A percentile compares a stretch with the other conserved stretches of the same genome.
phyloP scores from a whole-genome alignment of 2,113 vertebrate species.

The Amazona guildingii region DNA sequence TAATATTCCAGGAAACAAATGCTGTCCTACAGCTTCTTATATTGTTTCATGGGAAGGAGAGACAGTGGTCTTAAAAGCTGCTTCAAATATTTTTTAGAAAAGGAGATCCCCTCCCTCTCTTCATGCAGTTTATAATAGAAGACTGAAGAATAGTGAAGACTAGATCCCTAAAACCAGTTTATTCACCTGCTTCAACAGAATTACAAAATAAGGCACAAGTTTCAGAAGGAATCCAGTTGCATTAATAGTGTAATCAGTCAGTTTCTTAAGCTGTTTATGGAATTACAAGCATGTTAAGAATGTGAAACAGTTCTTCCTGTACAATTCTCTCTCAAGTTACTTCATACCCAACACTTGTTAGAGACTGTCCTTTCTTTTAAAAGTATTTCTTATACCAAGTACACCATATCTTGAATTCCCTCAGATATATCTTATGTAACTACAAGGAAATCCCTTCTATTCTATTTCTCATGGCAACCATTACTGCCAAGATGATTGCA shows the following conservation, averaged over 20 bases:
- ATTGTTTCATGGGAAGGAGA: not conserved
- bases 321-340: not conserved
- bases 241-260: not conserved
- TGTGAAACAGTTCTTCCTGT: not conserved
- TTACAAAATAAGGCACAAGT: not conserved
- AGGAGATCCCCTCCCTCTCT: not conserved
- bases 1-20: not conserved
- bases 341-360: not conserved
- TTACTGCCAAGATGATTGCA: not conserved
- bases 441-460: not conserved
- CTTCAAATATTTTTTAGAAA: not conserved
- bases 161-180: not conserved
- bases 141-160: not conserved
- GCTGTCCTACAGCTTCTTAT: not conserved
- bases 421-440: not conserved
- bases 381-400: not conserved
- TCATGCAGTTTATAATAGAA: not conserved
- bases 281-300: slow-evolving; percentile 20
- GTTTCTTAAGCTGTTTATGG: not conserved
- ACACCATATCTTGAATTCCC: not conserved
- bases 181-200: not conserved
- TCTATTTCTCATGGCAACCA: not conserved
- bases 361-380: not conserved
- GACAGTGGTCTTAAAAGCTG: not conserved
- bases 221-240: not conserved